Conservation (phyloP, 92 coral and sea anemone genomes). For the Desmophyllum pertusum region DNA sequence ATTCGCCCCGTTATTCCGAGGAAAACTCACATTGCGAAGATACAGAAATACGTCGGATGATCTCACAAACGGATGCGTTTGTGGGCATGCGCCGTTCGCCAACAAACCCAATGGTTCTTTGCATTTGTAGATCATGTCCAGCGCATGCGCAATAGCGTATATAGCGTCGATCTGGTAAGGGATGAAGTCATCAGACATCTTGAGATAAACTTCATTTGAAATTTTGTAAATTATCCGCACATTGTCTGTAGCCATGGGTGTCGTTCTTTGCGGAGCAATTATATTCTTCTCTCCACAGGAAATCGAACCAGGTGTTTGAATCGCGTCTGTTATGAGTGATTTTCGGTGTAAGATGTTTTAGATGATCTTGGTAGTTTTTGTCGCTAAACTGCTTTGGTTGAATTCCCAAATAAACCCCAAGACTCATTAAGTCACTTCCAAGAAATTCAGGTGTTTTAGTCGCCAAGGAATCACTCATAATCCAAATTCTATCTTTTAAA, state of each 20-base stretch:
- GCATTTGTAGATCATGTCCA: constrained; percentile 70
- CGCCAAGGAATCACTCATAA: constrained; percentile 84
- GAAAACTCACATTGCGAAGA: constrained; percentile 72
- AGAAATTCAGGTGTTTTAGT: constrained; percentile 63
- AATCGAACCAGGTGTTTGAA: constrained; percentile 62
- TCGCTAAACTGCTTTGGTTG: constrained; percentile 65
- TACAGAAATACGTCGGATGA: constrained; percentile 52
- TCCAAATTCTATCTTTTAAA: constrained; percentile 66
- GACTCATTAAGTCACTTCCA: constrained; percentile 61
- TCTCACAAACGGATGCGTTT: constrained; percentile 45
- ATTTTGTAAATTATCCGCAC: constrained; percentile 53
- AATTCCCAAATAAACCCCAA: constrained; percentile 71
- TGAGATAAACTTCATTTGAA: constrained; percentile 36
- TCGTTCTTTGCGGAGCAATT: constrained; percentile 39
- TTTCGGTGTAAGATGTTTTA: constrained; percentile 53
- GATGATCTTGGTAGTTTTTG: constrained; percentile 45
- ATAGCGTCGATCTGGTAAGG: constrained; percentile 78
- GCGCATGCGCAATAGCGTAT: constrained; percentile 74
- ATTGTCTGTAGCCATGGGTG: constrained; percentile 24
- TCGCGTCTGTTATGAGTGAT: constrained; percentile 5
- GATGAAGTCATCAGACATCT: constrained; percentile 66
- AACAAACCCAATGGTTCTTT: constrained; percentile 50
- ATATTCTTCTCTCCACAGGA: constrained; percentile 60
- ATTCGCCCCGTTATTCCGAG: constrained; percentile 68
- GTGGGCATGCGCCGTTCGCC: constrained; percentile 52